Evolutionary conservation across 2,113 vertebrate genomes (phyloP).

Genomic region (Butorides virescens): DNA sequence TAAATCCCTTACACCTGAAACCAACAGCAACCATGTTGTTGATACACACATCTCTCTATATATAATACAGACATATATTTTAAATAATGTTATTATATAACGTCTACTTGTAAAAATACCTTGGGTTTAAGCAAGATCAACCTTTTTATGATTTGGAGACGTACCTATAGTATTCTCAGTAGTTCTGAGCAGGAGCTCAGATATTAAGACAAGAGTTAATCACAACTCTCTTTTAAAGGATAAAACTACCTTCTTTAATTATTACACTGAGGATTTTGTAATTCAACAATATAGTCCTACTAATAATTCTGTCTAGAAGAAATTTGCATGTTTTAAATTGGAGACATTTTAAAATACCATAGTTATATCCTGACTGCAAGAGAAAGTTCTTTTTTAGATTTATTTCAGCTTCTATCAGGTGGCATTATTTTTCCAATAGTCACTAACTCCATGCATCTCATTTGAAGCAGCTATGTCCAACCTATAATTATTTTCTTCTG

Average conservation of each 20-base stretch:
- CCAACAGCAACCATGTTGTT: background rate
- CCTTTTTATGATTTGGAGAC: background rate
- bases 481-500: conserved; percentile 86
- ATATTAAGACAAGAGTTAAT: conserved; percentile 31
- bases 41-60: background rate
- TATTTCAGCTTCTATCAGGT: conserved; percentile 69
- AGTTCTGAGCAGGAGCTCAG: conserved; percentile 4
- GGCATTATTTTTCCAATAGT: conserved; percentile 72
- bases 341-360: conserved; percentile 66
- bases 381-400: conserved; percentile 69
- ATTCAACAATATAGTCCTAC: conserved; percentile 56
- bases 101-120: background rate
- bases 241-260: conserved; percentile 64
- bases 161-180: background rate
- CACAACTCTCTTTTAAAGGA: conserved; percentile 42
- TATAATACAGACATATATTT: background rate
- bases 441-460: conserved; percentile 63
- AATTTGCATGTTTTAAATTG: conserved; percentile 70
- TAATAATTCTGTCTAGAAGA: conserved; percentile 69
- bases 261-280: conserved; percentile 61
- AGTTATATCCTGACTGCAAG: conserved; percentile 58
- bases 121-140: background rate
- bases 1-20: background rate
- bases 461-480: conserved; percentile 73
- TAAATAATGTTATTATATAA: background rate